Base-by-base conservation (phyloP, 1,140 invertebrate genomes). In the Steinernema khuongi region DNA sequence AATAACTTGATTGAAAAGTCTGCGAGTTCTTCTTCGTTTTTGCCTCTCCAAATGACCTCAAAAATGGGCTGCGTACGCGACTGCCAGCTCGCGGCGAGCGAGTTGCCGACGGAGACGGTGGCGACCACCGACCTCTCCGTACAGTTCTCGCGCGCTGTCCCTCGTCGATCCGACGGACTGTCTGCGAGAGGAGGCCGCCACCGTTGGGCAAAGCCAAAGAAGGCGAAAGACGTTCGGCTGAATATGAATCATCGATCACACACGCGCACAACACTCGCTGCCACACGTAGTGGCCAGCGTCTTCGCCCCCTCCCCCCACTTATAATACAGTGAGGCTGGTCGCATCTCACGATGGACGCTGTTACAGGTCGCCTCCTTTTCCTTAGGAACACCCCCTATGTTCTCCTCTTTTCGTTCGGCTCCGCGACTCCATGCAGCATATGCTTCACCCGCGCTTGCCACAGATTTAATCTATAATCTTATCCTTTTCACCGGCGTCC, bases 161-260 rank as follows among this genome's bases (percentile, higher is more conserved):
- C 50, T 7, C 50, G 11, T 14, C 50, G 11, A 11, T 26, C 50
- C 11, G 11, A 14, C 50, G 26, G 50, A n/a, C 14, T 7, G 11
- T 7, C 36, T n/a, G 36, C 36, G 36, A n/a, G 36, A 41, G 36
- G n/a, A n/a, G 36, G 7, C 7, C 36, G 36, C 36, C n/a, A n/a
- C 36, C 36, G 22, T n/a, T n/a, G 26, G 50, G 50, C 50, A 60
- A 60, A 60, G 50, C 50, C 50, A 7, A 7, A 60, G 26, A 26
- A 60, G 22, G 26, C 4, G 50, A 22, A 14, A 22, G 50, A 60
- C 22, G 50, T 60, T n/a, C 7, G 50, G 50, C 22, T 60, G 50
- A 60, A 60, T 60, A 60, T 60, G 50, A 60, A 60, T 60, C 50
- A 60, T 60, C 50, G 50, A 60, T 60, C 50, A 60, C 50, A 60